Evolutionary conservation across 2,888 invertebrate species (phyloP).

Genomic region (Abscondita cerata): DNA sequence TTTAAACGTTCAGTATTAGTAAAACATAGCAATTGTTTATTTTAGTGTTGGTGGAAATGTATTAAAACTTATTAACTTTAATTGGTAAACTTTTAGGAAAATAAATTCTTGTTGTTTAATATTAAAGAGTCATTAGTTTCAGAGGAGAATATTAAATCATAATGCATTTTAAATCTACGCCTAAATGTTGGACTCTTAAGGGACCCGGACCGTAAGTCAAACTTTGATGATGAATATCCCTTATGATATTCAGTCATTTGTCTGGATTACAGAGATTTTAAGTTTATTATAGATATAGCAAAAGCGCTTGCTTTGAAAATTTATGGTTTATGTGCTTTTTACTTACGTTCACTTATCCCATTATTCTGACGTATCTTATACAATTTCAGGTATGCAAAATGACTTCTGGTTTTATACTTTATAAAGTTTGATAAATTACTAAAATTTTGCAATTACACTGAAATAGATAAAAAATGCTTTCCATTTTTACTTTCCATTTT

Average conservation of each 20-base stretch:
- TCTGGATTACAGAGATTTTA: constrained; percentile 27
- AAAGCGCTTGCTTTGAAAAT: constrained; percentile 23
- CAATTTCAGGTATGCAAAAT: not conserved
- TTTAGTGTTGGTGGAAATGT: too few relatives aligned
- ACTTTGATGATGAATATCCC: constrained; percentile 29
- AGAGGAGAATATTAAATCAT: constrained; percentile 3
- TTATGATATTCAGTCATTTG: constrained; percentile 29
- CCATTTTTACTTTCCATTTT: too few relatives aligned
- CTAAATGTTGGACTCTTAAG: constrained; percentile 15
- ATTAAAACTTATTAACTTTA: too few relatives aligned
- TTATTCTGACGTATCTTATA: not conserved
- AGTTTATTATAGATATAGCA: constrained; percentile 28
- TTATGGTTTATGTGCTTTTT: constrained; percentile 27
- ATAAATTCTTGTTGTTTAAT: too few relatives aligned
- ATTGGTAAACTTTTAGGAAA: too few relatives aligned
- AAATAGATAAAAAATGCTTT: too few relatives aligned
- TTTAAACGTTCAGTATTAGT: too few relatives aligned
- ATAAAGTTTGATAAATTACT: too few relatives aligned
- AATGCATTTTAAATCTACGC: constrained; percentile 18
- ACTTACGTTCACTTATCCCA: constrained; percentile 1
- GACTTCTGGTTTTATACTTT: too few relatives aligned
- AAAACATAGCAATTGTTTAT: too few relatives aligned
- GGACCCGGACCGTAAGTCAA: constrained; percentile 20
- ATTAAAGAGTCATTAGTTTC: not conserved
- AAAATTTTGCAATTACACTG: too few relatives aligned